Evolutionary conservation across 2,113 vertebrate species (phyloP).

Genomic region (Serinus canaria): DNA sequence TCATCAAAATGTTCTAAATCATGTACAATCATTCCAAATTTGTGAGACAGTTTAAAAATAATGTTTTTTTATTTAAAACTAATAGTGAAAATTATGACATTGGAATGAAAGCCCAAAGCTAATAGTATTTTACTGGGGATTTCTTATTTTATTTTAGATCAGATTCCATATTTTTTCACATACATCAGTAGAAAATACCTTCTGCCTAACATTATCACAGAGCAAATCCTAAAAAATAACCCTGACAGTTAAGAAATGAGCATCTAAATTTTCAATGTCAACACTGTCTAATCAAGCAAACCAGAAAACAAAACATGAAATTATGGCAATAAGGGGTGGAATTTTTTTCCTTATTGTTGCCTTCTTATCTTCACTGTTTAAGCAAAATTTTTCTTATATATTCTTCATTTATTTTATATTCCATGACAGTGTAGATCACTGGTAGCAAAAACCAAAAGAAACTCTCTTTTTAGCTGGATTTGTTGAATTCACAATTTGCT

Average conservation of each 20-base stretch:
- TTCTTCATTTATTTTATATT: background rate
- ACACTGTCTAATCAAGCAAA: background rate
- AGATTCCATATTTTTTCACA: background rate
- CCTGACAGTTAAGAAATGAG: background rate
- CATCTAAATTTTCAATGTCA: background rate
- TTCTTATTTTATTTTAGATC: background rate
- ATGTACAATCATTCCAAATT: background rate
- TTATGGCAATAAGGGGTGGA: background rate
- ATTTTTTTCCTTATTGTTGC: background rate
- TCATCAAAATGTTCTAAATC: background rate
- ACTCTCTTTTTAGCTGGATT: background rate
- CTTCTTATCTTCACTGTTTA: background rate
- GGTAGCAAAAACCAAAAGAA: background rate
- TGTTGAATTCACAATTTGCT: background rate
- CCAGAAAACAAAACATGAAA: background rate
- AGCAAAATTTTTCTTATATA: background rate
- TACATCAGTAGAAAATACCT: background rate
- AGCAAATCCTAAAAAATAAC: background rate
- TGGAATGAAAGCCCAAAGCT: background rate
- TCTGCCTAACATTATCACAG: background rate
- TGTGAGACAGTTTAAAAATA: background rate
- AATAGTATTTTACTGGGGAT: rapidly evolving
- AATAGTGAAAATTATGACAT: background rate
- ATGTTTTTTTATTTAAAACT: background rate
- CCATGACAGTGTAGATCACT: background rate